Percentiles rank a stretch among this genome's conserved stretches.
These are phyloP conservation scores for Cordilura impudica DNA, from an alignment of 2,888 invertebrate genomes.

Conservation along the genomic window DNA sequence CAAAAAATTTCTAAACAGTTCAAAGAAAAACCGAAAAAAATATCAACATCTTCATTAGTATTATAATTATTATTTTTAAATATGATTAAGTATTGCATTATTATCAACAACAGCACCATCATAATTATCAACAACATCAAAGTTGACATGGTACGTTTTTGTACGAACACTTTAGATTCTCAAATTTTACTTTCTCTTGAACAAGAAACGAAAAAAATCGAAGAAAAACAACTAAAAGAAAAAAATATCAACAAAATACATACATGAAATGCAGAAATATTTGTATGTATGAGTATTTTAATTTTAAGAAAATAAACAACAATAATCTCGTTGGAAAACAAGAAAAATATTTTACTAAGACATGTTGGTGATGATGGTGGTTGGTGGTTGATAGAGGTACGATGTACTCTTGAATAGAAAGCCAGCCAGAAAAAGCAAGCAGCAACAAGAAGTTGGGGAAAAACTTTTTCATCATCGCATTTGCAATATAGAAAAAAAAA, in stretches of 20 bases:
- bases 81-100: neutral
- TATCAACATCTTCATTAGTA: neutral
- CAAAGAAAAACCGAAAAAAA: no score
- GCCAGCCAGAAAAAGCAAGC: conserved; percentile 19
- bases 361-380: no score
- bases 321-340: conserved; percentile 30
- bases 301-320: conserved; percentile 22
- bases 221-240: conserved; percentile 2
- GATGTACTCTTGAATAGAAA: conserved; percentile 40
- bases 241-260: conserved; percentile 26
- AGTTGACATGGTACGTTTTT: conserved; percentile 4
- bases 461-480: neutral
- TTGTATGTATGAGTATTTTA: neutral
- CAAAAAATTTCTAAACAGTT: neutral
- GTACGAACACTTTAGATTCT: conserved; percentile 39
- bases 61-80: neutral
- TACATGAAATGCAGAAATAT: conserved; percentile 40
- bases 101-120: neutral
- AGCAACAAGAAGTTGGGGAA: conserved; percentile 4
- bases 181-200: conserved; percentile 53
- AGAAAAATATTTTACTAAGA: conserved; percentile 23
- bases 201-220: neutral
- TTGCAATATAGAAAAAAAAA: neutral
- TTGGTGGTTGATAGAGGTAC: neutral
- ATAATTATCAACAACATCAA: neutral